Percentiles rank a stretch among this genome's conserved stretches.
phyloP scores from a whole-genome alignment of 2,888 invertebrate species.

The Papilio gigon region DNA sequence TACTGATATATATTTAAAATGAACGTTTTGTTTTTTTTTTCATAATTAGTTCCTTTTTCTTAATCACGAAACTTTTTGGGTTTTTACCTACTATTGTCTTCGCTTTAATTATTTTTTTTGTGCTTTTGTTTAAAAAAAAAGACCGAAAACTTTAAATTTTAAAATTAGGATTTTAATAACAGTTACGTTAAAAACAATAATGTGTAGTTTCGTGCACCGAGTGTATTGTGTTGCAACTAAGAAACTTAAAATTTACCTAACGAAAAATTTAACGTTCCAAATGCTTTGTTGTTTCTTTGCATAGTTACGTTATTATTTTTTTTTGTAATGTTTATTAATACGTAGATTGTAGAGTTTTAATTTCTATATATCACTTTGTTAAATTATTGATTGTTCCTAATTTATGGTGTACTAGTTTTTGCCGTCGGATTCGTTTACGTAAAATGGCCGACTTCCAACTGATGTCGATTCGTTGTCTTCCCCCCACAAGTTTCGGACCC shows the following conservation, averaged over 20 bases:
- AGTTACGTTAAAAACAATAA: slow-evolving; percentile 13
- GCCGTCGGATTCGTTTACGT: too few species aligned
- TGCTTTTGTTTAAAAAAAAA: slow-evolving; percentile 17
- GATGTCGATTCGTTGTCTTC: too few species aligned
- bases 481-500: too few species aligned
- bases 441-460: too few species aligned
- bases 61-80: slow-evolving; percentile 22
- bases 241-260: slow-evolving; percentile 10
- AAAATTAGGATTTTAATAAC: slow-evolving; percentile 1
- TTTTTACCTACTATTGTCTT: slow-evolving; percentile 16
- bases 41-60: slow-evolving; percentile 37
- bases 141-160: slow-evolving; percentile 4
- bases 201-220: neutral
- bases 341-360: neutral
- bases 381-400: too few species aligned
- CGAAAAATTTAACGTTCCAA: neutral
- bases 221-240: slow-evolving; percentile 3
- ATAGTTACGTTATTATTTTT: neutral
- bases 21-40: slow-evolving; percentile 22
- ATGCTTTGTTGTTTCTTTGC: neutral
- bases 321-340: neutral
- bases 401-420: too few species aligned
- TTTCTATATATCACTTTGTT: too few species aligned
- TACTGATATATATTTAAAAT: neutral
- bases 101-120: slow-evolving; percentile 34